A percentile compares a stretch with the other conserved stretches of the same genome.
Evolutionary conservation across 2,797 vertebrate species (phyloP).

Genomic region (Crenuchus spilurus): DNA sequence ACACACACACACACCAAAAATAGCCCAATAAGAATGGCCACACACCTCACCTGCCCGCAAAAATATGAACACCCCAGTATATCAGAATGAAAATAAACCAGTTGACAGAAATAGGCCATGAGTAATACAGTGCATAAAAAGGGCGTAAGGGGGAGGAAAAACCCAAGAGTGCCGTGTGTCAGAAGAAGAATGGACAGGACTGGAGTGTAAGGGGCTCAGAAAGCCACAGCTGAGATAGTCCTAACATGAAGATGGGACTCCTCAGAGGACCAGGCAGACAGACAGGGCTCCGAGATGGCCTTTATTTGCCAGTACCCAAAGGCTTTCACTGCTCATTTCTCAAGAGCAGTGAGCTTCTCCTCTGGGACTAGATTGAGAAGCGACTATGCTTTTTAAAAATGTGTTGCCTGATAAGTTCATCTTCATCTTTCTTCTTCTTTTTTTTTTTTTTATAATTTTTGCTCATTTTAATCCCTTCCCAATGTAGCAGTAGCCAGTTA

Average conservation of each 20-base stretch:
- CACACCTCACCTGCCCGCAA: conserved; percentile 14
- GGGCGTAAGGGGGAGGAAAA: background rate
- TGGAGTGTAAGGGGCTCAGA: background rate
- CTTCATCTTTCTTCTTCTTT: conserved; percentile 25
- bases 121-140: conserved; percentile 1
- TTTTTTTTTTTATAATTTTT: conserved; percentile 42
- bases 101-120: conserved; percentile 17
- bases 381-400: conserved; percentile 6
- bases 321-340: conserved; percentile 6
- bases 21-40: conserved; percentile 7
- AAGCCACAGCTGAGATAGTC: conserved; percentile 14
- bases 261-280: conserved; percentile 36
- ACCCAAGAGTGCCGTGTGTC: background rate
- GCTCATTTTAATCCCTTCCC: too few relatives aligned
- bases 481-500: too few relatives aligned
- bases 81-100: conserved; percentile 25
- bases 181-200: conserved; percentile 8
- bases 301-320: conserved; percentile 45
- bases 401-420: conserved; percentile 29
- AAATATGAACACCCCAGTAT: conserved; percentile 24
- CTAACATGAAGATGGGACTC: conserved; percentile 27
- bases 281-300: conserved; percentile 40
- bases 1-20: background rate
- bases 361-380: conserved; percentile 11
- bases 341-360: conserved; percentile 9